Evolutionary conservation across 2,113 vertebrate species (phyloP), one percentile per base, ranked within the genome.

Genomic region (Sorex fumeus): DNA sequence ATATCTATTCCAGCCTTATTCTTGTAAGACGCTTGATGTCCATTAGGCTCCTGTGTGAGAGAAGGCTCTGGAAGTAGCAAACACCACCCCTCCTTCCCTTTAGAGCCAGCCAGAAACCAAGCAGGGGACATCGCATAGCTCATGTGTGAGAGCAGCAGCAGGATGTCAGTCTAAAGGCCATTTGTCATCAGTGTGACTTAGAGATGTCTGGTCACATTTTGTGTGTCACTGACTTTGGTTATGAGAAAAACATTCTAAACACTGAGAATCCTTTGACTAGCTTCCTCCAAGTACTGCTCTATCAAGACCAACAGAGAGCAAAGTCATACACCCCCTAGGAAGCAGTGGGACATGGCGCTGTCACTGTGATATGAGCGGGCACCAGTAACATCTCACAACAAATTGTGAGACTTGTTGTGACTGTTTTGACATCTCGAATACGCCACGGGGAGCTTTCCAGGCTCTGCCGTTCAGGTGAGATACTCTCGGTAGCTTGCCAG

Each of bases 201-300:
- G 2, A 82, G 82, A 90, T 86, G 40, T 88, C 78, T 95, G 81
- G 84, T 66, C 71, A 86, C 15, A 97, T 96, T 96, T 90, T 82
- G 66, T 81, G 82, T 94, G 90, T 95, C 93, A 91, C 88, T 70
- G 90, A 92, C 67, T 94, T 77, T 91, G 82, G 95, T 94, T 86
- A 74, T 95, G 75, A 95, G 45, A 27, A 82, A 90, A 80, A 75
- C 75, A 84, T 77, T 94, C 45, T 21, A 7, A 90, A 86, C 28
- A 47, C 30, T 93, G 70, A 83, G 91, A 81, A 79, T n/a, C 53
- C 57, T 60, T 60, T 8, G 43, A 86, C 27, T 8, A 84, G 45
- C 45, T 74, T 62, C 90, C 67, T 91, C 43, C 30, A 45, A 53
- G 66, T 43, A 40, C 5, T 47, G 27, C 43, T 69, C 10, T 60